These are phyloP conservation scores for Lonchura striata DNA, from an alignment of 2,113 vertebrate genomes.

Conservation along the genomic window DNA sequence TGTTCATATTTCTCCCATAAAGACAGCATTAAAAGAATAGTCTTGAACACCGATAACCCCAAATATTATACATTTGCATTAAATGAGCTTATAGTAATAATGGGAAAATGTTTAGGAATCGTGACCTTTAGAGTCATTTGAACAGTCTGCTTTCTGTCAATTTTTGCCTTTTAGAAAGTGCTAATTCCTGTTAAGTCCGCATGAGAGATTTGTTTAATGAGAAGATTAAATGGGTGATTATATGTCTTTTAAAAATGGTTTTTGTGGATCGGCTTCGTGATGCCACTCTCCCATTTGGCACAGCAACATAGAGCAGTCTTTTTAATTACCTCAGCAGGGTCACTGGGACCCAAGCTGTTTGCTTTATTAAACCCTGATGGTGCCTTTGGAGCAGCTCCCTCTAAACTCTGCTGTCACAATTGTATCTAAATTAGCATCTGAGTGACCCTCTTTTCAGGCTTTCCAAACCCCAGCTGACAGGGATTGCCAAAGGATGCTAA, in stretches of 20 bases:
- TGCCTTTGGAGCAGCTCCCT: slow-evolving; percentile 67
- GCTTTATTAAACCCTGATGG: slow-evolving; percentile 82
- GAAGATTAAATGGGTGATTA: slow-evolving; percentile 79
- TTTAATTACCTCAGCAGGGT: slow-evolving; percentile 81
- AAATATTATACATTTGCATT: slow-evolving; percentile 61
- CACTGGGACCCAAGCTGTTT: slow-evolving; percentile 78
- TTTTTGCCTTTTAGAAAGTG: slow-evolving; percentile 75
- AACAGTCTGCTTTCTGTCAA: slow-evolving; percentile 70
- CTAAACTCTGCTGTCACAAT: slow-evolving; percentile 78
- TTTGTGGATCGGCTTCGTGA: slow-evolving; percentile 60
- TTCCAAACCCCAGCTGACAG: slow-evolving; percentile 75
- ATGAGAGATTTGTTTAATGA: slow-evolving; percentile 84
- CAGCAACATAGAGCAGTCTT: slow-evolving; percentile 70
- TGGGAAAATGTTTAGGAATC: slow-evolving; percentile 32
- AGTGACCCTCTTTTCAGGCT: slow-evolving; percentile 73
- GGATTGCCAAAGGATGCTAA: slow-evolving; percentile 82
- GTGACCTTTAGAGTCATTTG: slow-evolving; percentile 66
- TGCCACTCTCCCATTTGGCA: slow-evolving; percentile 72
- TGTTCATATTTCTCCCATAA: background rate
- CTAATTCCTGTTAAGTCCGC: slow-evolving; percentile 81
- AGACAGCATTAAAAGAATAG: background rate
- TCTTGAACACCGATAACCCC: background rate
- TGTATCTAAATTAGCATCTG: slow-evolving; percentile 89
- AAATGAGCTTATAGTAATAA: slow-evolving; percentile 60
- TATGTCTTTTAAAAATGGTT: slow-evolving; percentile 61